Evolutionary conservation across 2,888 invertebrate genomes (phyloP), one percentile per base, ranked within the genome.

Genomic region (Enoplolaimus lenunculus): DNA sequence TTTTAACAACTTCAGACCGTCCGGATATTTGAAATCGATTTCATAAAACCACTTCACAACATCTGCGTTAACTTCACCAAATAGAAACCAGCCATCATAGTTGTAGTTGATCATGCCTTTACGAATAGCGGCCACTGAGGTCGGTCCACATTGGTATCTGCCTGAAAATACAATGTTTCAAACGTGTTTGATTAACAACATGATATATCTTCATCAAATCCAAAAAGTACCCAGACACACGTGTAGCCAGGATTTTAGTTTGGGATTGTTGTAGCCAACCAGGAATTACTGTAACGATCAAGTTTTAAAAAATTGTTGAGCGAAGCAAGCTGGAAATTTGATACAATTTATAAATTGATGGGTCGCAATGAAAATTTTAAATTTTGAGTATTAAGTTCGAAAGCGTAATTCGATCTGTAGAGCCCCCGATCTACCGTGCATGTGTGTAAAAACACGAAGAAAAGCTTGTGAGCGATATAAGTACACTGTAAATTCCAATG

Each of bases 31-130:
- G 26, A 3, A 2, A 35, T 85, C 84, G 65, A 86, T 91, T 66
- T 87, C 85, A 81, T 90, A 91, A 75, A 88, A 87, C 93, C 93
- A 94, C 77, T 88, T 87, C 3, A 93, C 86, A 83, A 90, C 90
- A 80, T 94, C 93, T 13, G 93, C 93, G 80, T 94, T 94, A 1
- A 93, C 93, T 84, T 93, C 93, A 1, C 93, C 89, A 79, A 88
- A 93, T 0, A 93, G 85, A 78, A 93, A 93, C 29, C 86, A 86
- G 69, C 86, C 87, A 79, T 94, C 94, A 78, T 90, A 92, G 0
- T 90, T 89, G 65, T 88, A 85, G 70, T 87, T 85, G 2, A 93
- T 86, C 77, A 92, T 90, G 0, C 91, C 94, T 35, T 87, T 86
- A 74, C 90, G 89, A 0, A 93, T 87, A 0, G 92, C 91, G 21